These are phyloP conservation scores for Cephus runcator DNA, from an alignment of 2,888 invertebrate species.

Conservation along the genomic window DNA sequence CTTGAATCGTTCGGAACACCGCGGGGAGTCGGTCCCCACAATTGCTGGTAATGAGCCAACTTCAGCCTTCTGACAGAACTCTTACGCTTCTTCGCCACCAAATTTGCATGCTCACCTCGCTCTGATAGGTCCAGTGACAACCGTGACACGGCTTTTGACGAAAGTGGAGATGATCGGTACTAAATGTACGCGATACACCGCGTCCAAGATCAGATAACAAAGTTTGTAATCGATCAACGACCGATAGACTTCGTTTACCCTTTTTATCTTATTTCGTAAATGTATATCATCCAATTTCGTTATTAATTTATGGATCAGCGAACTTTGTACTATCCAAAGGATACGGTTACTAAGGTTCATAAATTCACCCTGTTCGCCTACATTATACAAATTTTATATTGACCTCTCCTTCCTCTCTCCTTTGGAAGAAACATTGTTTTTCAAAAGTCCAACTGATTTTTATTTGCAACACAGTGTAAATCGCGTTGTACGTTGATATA, in stretches of 20 bases:
- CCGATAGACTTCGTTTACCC: not conserved
- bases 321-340: not conserved
- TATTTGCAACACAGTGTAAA: not conserved
- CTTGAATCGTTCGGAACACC: constrained; percentile 42
- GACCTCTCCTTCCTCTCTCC: too few relatives aligned
- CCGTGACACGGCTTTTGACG: constrained; percentile 8
- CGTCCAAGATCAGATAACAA: not conserved
- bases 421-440: too few relatives aligned
- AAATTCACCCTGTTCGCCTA: not conserved
- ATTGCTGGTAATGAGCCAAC: constrained; percentile 63
- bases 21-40: constrained; percentile 58
- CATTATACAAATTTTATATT: not conserved
- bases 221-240: not conserved
- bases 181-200: not conserved
- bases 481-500: not conserved
- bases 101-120: constrained; percentile 54
- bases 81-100: constrained; percentile 48
- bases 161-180: not conserved
- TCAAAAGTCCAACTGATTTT: not conserved
- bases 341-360: not conserved
- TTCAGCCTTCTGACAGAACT: constrained; percentile 51
- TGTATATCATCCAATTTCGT: not conserved
- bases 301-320: not conserved
- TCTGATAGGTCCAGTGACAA: constrained; percentile 4
- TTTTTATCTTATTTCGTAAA: not conserved